A percentile compares a stretch with the other conserved stretches of the same genome.
These are phyloP conservation scores for Lonchura striata DNA, from an alignment of 2,113 vertebrate genomes.

Conservation along the genomic window DNA sequence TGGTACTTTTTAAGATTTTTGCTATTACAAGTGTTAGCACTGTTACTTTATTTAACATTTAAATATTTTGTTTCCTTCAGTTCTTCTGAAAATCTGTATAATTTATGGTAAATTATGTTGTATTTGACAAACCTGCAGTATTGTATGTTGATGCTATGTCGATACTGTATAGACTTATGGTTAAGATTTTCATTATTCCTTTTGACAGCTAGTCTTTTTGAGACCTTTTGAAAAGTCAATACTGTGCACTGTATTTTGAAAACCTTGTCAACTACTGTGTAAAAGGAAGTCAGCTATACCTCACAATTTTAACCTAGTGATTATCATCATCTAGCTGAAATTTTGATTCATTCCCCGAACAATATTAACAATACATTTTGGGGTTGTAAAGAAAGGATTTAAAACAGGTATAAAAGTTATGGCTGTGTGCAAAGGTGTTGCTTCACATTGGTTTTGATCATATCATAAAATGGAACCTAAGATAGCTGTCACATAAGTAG, in stretches of 20 bases:
- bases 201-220: background rate
- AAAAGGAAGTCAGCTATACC: background rate
- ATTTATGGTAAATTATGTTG: background rate
- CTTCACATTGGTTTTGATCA: no score
- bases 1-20: background rate
- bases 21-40: background rate
- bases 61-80: background rate
- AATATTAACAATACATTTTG: background rate
- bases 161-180: background rate
- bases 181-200: background rate
- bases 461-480: no score
- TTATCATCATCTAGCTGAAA: background rate
- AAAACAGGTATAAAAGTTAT: background rate
- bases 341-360: background rate
- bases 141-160: background rate
- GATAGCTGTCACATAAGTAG: no score
- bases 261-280: background rate
- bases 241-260: background rate
- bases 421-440: no score
- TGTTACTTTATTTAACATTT: background rate
- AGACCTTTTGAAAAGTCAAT: constrained; percentile 10
- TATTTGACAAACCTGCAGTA: background rate
- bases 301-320: background rate
- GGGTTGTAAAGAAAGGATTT: background rate
- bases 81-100: background rate